Conservation (phyloP, 1,140 invertebrate genomes). For the Drosophila ogumai region DNA sequence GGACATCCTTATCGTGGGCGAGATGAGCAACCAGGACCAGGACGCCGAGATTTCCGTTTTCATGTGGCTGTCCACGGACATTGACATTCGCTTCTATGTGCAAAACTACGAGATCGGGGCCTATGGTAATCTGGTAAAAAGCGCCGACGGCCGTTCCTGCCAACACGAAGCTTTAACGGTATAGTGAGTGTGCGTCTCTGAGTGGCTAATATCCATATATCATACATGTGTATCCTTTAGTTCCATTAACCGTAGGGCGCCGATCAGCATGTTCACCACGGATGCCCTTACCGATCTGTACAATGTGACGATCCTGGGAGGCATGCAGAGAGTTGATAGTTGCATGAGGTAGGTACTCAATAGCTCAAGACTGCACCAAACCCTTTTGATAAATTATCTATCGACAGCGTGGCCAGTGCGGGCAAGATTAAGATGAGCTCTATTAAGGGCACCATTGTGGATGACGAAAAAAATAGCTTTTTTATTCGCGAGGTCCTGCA, state of each 20-base stretch:
- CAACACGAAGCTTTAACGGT: slow-evolving; percentile 28
- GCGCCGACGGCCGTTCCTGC: not conserved
- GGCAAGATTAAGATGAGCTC: slow-evolving; percentile 46
- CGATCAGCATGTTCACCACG: slow-evolving; percentile 43
- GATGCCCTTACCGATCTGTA: slow-evolving; percentile 49
- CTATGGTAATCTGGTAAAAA: slow-evolving; percentile 66
- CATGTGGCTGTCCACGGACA: slow-evolving; percentile 62
- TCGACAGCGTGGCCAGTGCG: slow-evolving; percentile 47
- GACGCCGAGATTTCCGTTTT: slow-evolving; percentile 50
- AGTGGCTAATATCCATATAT: not conserved
- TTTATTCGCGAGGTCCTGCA: slow-evolving; percentile 40
- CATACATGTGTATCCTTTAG: slow-evolving; percentile 6
- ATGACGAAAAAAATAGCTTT: slow-evolving; percentile 24
- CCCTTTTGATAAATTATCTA: not conserved
- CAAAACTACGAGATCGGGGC: slow-evolving; percentile 56
- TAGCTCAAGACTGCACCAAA: not conserved
- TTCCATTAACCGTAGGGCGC: slow-evolving; percentile 32
- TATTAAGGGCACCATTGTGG: slow-evolving; percentile 12
- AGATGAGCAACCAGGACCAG: slow-evolving; percentile 27
- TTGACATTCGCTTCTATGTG: slow-evolving; percentile 51
- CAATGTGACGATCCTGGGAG: slow-evolving; percentile 45
- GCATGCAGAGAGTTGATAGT: slow-evolving; percentile 41
- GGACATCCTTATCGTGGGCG: slow-evolving; percentile 57
- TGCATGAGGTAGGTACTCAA: slow-evolving; percentile 33
- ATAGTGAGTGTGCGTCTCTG: slow-evolving; percentile 26